Percentiles rank a stretch among this genome's conserved stretches.
Conservation (phyloP, 1,140 invertebrate species). For the Solenopsis fugax region DNA sequence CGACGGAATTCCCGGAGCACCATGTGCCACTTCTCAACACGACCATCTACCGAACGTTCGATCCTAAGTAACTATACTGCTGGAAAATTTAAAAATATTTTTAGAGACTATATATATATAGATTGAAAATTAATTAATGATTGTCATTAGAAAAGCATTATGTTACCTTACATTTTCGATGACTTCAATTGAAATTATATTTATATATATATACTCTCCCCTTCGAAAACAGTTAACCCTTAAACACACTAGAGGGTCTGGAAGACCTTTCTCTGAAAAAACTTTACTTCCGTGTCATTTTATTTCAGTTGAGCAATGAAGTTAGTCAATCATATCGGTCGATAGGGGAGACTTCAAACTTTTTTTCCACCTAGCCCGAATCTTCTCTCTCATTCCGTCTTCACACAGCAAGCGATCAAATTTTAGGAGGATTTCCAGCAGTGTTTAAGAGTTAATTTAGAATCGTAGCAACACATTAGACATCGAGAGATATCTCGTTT, state of each 20-base stretch:
- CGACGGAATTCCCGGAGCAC: slow-evolving; percentile 32
- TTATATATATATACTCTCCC: neutral
- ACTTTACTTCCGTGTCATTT: no score
- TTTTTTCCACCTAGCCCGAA: no score
- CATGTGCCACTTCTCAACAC: slow-evolving; percentile 52
- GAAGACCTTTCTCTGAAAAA: no score
- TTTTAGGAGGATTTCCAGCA: no score
- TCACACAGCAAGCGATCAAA: no score
- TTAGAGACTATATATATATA: no score
- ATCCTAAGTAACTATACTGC: slow-evolving; percentile 11
- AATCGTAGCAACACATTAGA: neutral
- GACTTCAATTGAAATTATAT: neutral
- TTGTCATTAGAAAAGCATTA: neutral
- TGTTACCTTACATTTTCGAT: neutral
- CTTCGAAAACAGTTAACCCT: neutral
- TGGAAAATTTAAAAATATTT: neutral
- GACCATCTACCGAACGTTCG: neutral
- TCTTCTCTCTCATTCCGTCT: no score
- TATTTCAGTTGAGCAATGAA: no score
- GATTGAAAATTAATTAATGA: neutral
- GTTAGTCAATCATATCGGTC: no score
- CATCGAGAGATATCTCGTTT: neutral
- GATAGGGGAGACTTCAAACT: no score
- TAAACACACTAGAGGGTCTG: no score
- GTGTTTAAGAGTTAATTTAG: no score